These are phyloP conservation scores for Nomada goodeniana DNA, from an alignment of 2,888 invertebrate species.

Conservation along the genomic window DNA sequence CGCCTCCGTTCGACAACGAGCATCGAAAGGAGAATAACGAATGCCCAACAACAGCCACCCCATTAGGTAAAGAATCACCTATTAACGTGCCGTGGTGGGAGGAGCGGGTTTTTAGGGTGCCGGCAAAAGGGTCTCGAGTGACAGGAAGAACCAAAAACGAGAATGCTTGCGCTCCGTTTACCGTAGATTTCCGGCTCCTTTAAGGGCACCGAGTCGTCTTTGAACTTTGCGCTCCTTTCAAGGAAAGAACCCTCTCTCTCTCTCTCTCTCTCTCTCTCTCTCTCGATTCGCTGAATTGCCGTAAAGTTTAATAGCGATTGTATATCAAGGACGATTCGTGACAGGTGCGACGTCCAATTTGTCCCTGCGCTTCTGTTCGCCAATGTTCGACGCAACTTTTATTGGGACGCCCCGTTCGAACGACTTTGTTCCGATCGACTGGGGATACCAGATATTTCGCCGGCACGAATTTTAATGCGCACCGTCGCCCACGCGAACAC, in stretches of 20 bases:
- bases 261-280: no score
- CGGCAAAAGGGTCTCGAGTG: constrained; percentile 72
- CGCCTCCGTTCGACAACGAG: constrained; percentile 37
- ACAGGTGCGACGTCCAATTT: background rate
- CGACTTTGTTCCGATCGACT: no score
- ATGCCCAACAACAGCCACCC: constrained; percentile 64
- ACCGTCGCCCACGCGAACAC: constrained; percentile 78
- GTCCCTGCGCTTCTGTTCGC: background rate
- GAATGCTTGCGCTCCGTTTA: constrained; percentile 61
- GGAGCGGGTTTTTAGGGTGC: constrained; percentile 65
- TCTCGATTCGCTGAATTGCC: background rate
- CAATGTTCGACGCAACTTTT: no score
- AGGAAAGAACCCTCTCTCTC: background rate
- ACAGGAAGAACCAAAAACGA: constrained; percentile 73
- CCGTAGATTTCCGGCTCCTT: constrained; percentile 65
- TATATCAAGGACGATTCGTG: no score
- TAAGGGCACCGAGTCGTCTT: constrained; percentile 28
- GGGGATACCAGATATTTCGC: constrained; percentile 28
- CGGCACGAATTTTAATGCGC: constrained; percentile 75
- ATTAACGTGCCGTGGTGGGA: constrained; percentile 68
- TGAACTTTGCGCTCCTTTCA: constrained; percentile 20
- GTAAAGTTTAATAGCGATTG: background rate
- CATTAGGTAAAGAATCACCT: constrained; percentile 73
- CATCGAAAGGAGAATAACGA: constrained; percentile 56
- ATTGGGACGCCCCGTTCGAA: background rate